Evolutionary conservation across 1,140 invertebrate genomes (phyloP), one percentile per base, ranked within the genome.

Genomic region (Macrosteles quadrilineatus): DNA sequence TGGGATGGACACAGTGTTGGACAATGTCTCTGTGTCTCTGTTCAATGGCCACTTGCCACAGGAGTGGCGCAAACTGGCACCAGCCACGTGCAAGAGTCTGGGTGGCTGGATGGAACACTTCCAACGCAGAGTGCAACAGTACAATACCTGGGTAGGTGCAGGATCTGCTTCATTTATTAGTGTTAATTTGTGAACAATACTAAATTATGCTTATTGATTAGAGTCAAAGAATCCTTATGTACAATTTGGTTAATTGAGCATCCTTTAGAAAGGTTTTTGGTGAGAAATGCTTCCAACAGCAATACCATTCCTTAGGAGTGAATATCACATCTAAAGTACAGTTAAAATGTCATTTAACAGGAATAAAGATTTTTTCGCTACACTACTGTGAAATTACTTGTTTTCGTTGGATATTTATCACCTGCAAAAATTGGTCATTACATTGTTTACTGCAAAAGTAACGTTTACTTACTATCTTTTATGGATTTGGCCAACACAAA

Each of bases 91-190:
- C 75, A 97, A 96, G 81, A 87, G 83, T 59, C 84, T 97, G 4
- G 91, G 90, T 11, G 87, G 88, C 55, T 97, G 94, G 94, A 91
- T 96, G 81, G 88, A 91, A 32, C 93, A 96, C 81, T 95, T 96
- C 79, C 85, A 88, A 73, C 84, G 78, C 65, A 81, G 90, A 75
- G 85, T 86, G 70, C 80, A 81, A 36, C 92, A 94, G 77, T 95
- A 94, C 75, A 85, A 83, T 11, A 79, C 83, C 69, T 95, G 93
- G 93, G 91, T 91, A 80, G 72, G 75, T 68, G 25, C 59, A 50
- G n/a, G n/a, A n/a, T n/a, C n/a, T n/a, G n/a, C n/a, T n/a, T n/a
- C n/a, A n/a, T n/a, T n/a, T n/a, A n/a, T n/a, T n/a, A n/a, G n/a
- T n/a, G n/a, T 1, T 43, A 19, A n/a, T 0, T 36, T 43, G 40